Percentiles rank a stretch among this genome's conserved stretches.
phyloP scores from a whole-genome alignment of 2,113 vertebrate genomes.

The Chamaetylas fuelleborni region DNA sequence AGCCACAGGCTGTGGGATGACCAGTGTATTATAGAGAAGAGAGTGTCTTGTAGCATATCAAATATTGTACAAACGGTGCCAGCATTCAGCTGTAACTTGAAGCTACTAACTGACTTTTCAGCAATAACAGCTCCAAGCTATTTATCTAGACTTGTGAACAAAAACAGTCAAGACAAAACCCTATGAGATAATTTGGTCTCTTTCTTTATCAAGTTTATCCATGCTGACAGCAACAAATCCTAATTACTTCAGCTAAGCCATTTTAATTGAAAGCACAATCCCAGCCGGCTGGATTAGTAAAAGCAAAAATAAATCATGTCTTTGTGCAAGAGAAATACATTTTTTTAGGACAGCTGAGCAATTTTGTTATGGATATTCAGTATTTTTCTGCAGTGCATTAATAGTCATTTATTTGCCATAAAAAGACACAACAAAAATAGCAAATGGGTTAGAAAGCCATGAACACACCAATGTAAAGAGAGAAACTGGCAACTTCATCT shows the following conservation, averaged over 20 bases:
- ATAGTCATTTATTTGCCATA: background rate
- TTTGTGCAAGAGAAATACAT: background rate
- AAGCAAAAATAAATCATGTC: background rate
- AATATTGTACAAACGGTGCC: background rate
- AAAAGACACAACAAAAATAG: background rate
- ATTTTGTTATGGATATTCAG: background rate
- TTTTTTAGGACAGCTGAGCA: background rate
- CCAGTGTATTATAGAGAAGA: background rate
- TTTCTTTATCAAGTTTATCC: slow-evolving; percentile 18
- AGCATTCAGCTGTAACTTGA: background rate
- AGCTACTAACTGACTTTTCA: background rate
- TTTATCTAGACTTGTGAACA: background rate
- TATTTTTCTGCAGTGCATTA: background rate
- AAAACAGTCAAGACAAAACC: background rate
- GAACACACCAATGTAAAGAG: background rate
- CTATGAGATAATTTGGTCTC: background rate
- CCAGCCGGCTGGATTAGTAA: background rate
- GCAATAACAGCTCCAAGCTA: background rate
- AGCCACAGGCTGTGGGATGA: background rate
- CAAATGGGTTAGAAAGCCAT: background rate
- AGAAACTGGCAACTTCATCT: background rate
- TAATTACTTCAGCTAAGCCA: slow-evolving; percentile 13
- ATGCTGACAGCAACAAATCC: slow-evolving; percentile 13
- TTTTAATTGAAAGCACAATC: slow-evolving; percentile 28
- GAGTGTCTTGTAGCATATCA: background rate